These are phyloP conservation scores for Xanthia icteritia DNA, from an alignment of 2,888 invertebrate species.

Conservation along the genomic window DNA sequence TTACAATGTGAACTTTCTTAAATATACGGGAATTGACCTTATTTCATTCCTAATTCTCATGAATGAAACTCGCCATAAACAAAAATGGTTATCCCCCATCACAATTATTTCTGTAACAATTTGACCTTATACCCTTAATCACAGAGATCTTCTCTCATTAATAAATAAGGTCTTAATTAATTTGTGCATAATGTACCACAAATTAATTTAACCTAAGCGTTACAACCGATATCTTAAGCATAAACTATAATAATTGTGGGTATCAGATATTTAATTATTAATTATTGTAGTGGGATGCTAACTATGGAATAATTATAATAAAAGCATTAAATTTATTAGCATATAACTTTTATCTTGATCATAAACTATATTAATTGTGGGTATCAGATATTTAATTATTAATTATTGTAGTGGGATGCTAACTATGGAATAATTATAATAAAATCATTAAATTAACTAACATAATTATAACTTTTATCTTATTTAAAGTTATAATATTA, in stretches of 20 bases:
- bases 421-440: too few species aligned
- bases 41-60: neutral
- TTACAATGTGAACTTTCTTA: too few species aligned
- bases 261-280: neutral
- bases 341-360: too few species aligned
- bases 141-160: slow-evolving; percentile 1
- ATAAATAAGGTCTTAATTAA: slow-evolving; percentile 21
- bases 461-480: too few species aligned
- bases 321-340: too few species aligned
- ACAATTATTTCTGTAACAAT: neutral
- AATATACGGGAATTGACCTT: too few species aligned
- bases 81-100: neutral
- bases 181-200: slow-evolving; percentile 6
- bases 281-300: neutral
- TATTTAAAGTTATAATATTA: too few species aligned
- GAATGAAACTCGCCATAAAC: neutral
- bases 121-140: neutral
- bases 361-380: too few species aligned
- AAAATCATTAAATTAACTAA: too few species aligned
- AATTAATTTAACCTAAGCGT: slow-evolving; percentile 16
- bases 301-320: too few species aligned
- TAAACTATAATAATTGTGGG: neutral
- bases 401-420: neutral
- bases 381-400: too few species aligned
- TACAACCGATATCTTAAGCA: slow-evolving; percentile 5